Evolutionary conservation across 2,797 vertebrate species (phyloP).

Genomic region (Schizopygopsis pylzovi): DNA sequence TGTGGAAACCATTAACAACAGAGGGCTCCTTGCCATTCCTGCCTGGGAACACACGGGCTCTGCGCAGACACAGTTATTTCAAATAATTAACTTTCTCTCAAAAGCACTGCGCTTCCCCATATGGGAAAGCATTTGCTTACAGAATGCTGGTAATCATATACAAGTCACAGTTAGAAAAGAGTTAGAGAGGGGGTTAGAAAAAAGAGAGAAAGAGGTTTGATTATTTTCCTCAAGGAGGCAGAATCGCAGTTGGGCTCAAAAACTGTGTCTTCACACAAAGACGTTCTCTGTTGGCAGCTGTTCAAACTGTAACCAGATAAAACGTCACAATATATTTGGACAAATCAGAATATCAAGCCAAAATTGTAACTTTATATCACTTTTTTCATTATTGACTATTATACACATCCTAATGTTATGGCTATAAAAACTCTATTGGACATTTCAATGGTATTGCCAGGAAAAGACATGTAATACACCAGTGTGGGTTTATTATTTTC

Average conservation of each 20-base stretch:
- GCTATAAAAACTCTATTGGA: background rate
- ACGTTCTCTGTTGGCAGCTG: background rate
- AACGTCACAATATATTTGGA: background rate
- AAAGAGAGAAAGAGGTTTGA: background rate
- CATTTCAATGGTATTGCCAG: background rate
- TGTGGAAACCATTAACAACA: constrained; percentile 87
- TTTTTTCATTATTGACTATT: background rate
- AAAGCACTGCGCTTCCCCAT: constrained; percentile 53
- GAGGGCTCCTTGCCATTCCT: constrained; percentile 65
- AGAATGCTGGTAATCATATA: constrained; percentile 57
- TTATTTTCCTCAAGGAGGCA: constrained; percentile 34
- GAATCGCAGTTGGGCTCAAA: background rate
- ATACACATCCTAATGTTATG: background rate
- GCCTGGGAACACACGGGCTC: constrained; percentile 76
- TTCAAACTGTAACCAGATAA: constrained; percentile 12
- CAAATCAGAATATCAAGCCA: background rate
- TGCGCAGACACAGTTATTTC: constrained; percentile 74
- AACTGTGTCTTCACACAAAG: constrained; percentile 8
- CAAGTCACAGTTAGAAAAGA: background rate
- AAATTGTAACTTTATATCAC: background rate
- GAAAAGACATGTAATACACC: background rate
- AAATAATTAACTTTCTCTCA: constrained; percentile 74
- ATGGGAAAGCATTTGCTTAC: constrained; percentile 60
- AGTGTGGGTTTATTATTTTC: background rate
- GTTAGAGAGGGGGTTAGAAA: background rate